phyloP scores from a whole-genome alignment of 2,888 invertebrate genomes.

The Himalopsyche kuldschensis region DNA sequence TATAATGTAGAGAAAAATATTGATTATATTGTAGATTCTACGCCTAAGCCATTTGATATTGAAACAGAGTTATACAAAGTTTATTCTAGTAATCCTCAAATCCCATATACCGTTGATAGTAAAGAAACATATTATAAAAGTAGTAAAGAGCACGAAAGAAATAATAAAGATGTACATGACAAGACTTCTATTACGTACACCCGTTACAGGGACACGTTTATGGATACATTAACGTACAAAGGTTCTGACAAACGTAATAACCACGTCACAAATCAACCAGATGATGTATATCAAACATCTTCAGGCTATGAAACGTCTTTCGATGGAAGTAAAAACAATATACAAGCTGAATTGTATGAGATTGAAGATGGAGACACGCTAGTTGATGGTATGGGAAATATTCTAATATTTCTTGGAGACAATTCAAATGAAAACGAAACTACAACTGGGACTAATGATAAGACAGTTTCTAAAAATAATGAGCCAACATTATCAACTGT shows the following conservation, averaged over 20 bases:
- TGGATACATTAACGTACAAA: constrained; percentile 18
- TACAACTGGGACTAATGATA: neutral
- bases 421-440: neutral
- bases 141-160: neutral
- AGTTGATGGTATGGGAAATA: constrained; percentile 7
- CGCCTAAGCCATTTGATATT: constrained; percentile 4
- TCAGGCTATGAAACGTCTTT: neutral
- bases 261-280: neutral
- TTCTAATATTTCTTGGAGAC: constrained; percentile 2
- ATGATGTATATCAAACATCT: neutral
- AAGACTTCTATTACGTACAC: neutral
- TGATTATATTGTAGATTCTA: neutral
- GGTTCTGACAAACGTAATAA: constrained; percentile 1
- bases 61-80: constrained; percentile 6
- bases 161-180: neutral
- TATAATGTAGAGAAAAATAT: constrained; percentile 4
- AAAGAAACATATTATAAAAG: neutral
- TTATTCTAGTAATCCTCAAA: neutral
- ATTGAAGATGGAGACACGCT: constrained; percentile 2
- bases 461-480: neutral
- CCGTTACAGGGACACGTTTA: constrained; percentile 18
- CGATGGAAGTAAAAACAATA: neutral
- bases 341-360: neutral
- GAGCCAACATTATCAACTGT: neutral
- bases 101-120: neutral